A percentile compares a stretch with the other conserved stretches of the same genome.
Conservation (phyloP, 2,888 invertebrate genomes). For the Dichetophora obliterata region DNA sequence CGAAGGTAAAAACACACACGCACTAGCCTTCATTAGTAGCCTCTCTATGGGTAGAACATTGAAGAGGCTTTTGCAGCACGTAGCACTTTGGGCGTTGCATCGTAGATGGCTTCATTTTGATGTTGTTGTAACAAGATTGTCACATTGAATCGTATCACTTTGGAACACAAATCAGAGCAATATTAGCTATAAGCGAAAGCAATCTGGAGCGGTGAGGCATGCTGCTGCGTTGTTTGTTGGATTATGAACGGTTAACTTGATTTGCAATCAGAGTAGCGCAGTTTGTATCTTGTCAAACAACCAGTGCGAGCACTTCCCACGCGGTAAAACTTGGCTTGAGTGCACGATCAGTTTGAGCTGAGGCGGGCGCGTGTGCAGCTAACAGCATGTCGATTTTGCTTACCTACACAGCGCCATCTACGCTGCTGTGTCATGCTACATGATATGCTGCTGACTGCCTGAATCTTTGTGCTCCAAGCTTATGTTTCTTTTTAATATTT, state of each 20-base stretch:
- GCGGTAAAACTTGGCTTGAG: conserved; percentile 10
- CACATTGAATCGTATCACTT: conserved; percentile 56
- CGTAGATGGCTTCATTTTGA: not conserved
- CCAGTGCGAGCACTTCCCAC: conserved; percentile 27
- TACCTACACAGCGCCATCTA: conserved; percentile 4
- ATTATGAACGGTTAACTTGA: not conserved
- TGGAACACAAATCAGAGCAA: conserved; percentile 52
- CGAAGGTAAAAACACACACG: conserved; percentile 67
- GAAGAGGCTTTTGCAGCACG: no score
- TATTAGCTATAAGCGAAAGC: conserved; percentile 55
- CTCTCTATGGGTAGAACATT: not conserved
- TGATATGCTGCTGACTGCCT: not conserved
- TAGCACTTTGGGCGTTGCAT: conserved; percentile 14
- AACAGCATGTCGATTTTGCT: conserved; percentile 9
- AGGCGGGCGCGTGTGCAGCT: conserved; percentile 1
- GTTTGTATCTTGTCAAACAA: conserved; percentile 29
- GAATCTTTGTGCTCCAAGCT: not conserved
- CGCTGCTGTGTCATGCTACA: conserved; percentile 1
- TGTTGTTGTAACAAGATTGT: conserved; percentile 52
- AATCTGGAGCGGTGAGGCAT: not conserved
- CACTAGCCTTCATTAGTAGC: not conserved
- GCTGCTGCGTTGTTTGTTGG: no score
- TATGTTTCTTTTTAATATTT: conserved; percentile 18
- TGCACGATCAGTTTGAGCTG: not conserved
- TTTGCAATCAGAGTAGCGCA: conserved; percentile 16